phyloP scores from a whole-genome alignment of 2,888 invertebrate genomes.

The Lasioglossum pauxillum region DNA sequence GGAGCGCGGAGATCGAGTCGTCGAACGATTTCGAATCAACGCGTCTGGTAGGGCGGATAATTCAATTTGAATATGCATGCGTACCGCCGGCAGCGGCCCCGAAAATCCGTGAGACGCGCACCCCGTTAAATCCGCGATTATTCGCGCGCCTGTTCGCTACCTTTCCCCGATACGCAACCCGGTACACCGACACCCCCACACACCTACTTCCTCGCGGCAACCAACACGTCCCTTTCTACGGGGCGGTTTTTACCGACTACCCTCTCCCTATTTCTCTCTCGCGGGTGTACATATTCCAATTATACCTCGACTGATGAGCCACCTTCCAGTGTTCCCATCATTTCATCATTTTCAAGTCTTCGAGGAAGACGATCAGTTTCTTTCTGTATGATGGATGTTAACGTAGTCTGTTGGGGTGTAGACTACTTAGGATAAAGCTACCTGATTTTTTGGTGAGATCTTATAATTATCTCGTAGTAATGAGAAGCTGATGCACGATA shows the following conservation, averaged over 20 bases:
- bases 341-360: no score
- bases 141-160: constrained; percentile 33
- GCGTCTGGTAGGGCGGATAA: constrained; percentile 83
- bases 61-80: constrained; percentile 84
- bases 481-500: no score
- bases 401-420: no score
- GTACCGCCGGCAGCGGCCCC: constrained; percentile 19
- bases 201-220: neutral
- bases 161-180: constrained; percentile 17
- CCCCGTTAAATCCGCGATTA: constrained; percentile 43
- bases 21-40: constrained; percentile 84
- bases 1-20: constrained; percentile 66
- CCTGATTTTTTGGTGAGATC: no score
- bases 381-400: no score
- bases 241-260: neutral
- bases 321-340: neutral
- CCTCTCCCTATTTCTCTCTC: neutral
- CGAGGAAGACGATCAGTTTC: no score
- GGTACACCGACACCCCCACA: neutral
- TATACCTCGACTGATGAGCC: neutral
- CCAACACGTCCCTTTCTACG: neutral
- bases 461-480: no score
- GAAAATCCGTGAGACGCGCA: constrained; percentile 52
- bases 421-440: no score
- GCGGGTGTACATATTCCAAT: neutral